Percentiles rank a stretch among this genome's conserved stretches.
Conservation (phyloP, 2,888 invertebrate species). For the Laspeyria flexula region DNA sequence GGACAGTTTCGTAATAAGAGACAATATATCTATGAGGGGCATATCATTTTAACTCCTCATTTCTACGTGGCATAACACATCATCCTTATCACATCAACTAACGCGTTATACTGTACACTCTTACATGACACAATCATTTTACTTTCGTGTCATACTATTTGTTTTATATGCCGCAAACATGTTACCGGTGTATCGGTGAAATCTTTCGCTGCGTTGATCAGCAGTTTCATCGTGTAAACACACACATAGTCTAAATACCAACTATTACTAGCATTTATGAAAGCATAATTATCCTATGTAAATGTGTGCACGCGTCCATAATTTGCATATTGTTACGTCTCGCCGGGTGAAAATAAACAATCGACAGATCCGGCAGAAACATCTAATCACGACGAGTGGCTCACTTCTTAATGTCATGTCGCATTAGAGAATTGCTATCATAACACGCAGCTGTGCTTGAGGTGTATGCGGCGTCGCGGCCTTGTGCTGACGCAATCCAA, state of each 20-base stretch:
- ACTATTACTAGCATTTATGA: conserved; percentile 46
- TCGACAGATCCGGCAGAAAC: conserved; percentile 56
- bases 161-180: background rate
- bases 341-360: conserved; percentile 64
- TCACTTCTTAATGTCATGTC: conserved; percentile 54
- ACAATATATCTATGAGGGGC: too few species aligned
- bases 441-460: conserved; percentile 53
- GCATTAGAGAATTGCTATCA: conserved; percentile 62
- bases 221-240: conserved; percentile 18
- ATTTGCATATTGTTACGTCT: conserved; percentile 66
- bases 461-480: conserved; percentile 63
- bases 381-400: conserved; percentile 51
- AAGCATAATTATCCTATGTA: conserved; percentile 57
- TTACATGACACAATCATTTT: background rate
- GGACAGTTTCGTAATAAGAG: conserved; percentile 25
- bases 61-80: conserved; percentile 56
- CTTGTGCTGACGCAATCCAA: conserved; percentile 65
- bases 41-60: conserved; percentile 14
- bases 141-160: too few species aligned
- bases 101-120: background rate
- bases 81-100: conserved; percentile 44
- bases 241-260: conserved; percentile 38
- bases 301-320: conserved; percentile 44
- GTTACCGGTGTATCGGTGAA: conserved; percentile 20
- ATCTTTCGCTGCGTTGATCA: conserved; percentile 26